Evolutionary conservation across 2,888 invertebrate species (phyloP), one percentile per base, ranked within the genome.

Genomic region (Hemistola chrysoprasaria): DNA sequence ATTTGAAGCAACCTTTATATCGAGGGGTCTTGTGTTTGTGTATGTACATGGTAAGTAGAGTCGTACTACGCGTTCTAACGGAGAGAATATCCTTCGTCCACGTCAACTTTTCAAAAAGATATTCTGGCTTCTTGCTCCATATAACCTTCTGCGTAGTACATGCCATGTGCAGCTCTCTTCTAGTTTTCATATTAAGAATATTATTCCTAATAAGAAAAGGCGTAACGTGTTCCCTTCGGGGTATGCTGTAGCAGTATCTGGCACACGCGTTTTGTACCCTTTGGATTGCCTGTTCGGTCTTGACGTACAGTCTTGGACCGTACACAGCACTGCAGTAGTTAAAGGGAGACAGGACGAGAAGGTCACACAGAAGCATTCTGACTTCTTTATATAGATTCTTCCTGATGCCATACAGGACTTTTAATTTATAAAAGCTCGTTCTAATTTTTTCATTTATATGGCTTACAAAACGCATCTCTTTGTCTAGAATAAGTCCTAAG

Each of bases 241-340:
- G 47, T 7, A 30, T 30, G 9, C 7, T 21, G 9, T 25, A 37
- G 6, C 30, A 37, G 11, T 24, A 37, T 1, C 37, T 11, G 0
- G 22, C 29, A 21, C 37, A 37, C 1, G 37, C 30, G 9, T 30
- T 37, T 10, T 37, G 37, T 6, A 30, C 34, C 6, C 47, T 4
- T 8, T 53, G 52, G 7, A 53, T 49, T 4, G 44, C 27, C 6
- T 22, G 35, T 31, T 40, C 33, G 1, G 38, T 40, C 5, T 28
- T 40, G 1, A 21, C 21, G 6, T 34, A 23, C 1, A 54, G 8
- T n/a, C 47, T 38, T 0, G 49, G 49, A 0, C 50, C 49, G 16
- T 40, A 49, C 0, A 47, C 47, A 0, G 47, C 24, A 21, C 41
- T 40, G 11, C 42, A 47, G 7, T 50, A 50, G 7, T 43, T 47